Base-by-base conservation (phyloP, 2,888 invertebrate genomes). In the Synanthedon myopaeformis region DNA sequence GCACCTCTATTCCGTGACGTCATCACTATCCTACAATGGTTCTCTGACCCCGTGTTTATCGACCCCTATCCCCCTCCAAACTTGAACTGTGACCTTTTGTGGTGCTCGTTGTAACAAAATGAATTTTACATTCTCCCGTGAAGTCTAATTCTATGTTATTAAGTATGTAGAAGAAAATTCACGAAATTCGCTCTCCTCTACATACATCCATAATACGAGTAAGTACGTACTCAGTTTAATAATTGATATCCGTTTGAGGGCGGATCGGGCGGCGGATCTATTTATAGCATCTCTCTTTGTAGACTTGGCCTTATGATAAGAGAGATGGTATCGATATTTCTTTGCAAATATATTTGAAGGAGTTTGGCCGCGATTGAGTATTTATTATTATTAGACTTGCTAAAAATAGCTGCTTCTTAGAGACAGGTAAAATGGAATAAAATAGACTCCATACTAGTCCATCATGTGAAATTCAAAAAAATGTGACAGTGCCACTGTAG, bases 81-180 rank as follows among this genome's bases (percentile, higher is more conserved):
- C 67, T 68, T 76, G 75, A 82, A 72, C 83, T 77, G 55, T 77
- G 79, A 82, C 83, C 80, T 83, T 83, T 81, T 17, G 23, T 17
- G 17, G 13, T 12, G 17, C 12, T 49, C 61, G 49, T 58, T 56
- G 62, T 58, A 59, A 63, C 58, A 56, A 65, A 65, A 69, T 69
- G 62, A 71, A 71, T 71, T 68, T 70, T 66, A 62, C 64, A 64
- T 66, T 60, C 58, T 53, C 52, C 54, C 50, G 56, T 59, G 55
- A 54, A 63, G 60, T 58, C 61, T 61, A 64, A 67, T 63, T 66
- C 64, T 56, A 57, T 45, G 55, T 51, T 55, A 52, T 57, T 58
- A 57, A 59, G 59, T 55, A 51, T 45, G 14, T n/a, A 45, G 5
- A n/a, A 12, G 6, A 45, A 45, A n/a, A 45, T 45, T 45, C 45